Base-by-base conservation (phyloP, 2,113 vertebrate species). In the Phaethornis superciliosus region DNA sequence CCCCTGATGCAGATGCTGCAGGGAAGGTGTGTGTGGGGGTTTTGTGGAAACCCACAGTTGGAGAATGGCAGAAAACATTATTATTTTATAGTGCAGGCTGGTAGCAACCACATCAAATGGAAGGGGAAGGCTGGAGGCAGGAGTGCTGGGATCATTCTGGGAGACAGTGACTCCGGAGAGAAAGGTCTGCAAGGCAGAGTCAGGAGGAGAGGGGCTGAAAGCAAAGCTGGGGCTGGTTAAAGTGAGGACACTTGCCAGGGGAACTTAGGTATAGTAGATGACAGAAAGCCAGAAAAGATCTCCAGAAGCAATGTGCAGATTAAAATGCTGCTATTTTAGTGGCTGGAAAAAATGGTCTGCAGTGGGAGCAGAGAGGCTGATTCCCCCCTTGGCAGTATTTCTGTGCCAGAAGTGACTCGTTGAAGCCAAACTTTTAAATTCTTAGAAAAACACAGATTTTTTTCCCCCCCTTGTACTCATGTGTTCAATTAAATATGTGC, bases 211-310 rank as follows among this genome's bases (percentile, higher is more conserved):
- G 11, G 4, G 30, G 49, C 55, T 56, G 74, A 94, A 89, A 90
- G 89, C 72, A 71, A 89, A 90, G 72, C 69, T 74, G 46, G 13
- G 44, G 21, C 89, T 90, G 69, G 86, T 92, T 88, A 81, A 84
- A 92, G 54, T 8, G 60, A 56, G 52, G 51, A 23, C 63, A 37
- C 32, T 56, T 86, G 83, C 63, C 4, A 1, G 13, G 55, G n/a
- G 46, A 51, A 85, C 72, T 47, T 12, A 22, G 33, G 33, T 20
- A 10, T 3, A 16, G 78, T 10, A 71, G 81, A 81, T 4, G 32
- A 46, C 20, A 94, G 67, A 78, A 65, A 54, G 27, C 30, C 28
- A 12, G 32, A 44, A 64, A 54, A 59, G 7, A 49, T 65, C 55
- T 85, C 83, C 42, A 58, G 55, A 74, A 92, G 33, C 70, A 76